Percentiles rank a stretch among this genome's conserved stretches.
Evolutionary conservation across 2,797 vertebrate genomes (phyloP).

Genomic region (Nannoperca obscura): DNA sequence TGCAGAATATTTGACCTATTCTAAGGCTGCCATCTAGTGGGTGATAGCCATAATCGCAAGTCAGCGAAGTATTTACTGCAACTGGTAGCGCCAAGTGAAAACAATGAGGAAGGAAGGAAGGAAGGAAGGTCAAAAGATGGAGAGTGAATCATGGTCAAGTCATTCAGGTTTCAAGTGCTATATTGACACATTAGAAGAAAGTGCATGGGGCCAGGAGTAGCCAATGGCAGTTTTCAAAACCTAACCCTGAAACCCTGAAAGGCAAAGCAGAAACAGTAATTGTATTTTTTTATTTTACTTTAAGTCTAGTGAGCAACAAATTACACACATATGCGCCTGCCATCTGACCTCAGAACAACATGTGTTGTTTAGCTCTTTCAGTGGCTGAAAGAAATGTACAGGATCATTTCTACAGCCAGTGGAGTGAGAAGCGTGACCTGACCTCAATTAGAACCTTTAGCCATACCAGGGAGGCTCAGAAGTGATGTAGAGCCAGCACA

Average conservation of each 20-base stretch:
- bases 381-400: background rate
- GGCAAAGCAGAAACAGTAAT: background rate
- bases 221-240: background rate
- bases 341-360: background rate
- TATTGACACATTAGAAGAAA: background rate
- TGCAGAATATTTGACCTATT: slow-evolving; percentile 20
- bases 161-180: background rate
- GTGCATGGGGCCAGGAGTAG: background rate
- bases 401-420: background rate
- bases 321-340: background rate
- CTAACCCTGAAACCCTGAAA: background rate
- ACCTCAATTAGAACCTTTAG: background rate
- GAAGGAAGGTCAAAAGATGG: background rate
- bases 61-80: background rate
- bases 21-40: slow-evolving; percentile 72
- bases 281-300: background rate
- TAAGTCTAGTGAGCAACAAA: background rate
- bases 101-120: background rate
- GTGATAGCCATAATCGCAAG: background rate
- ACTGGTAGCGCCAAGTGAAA: background rate
- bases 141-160: background rate
- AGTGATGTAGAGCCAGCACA: too few relatives aligned
- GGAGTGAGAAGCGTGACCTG: background rate
- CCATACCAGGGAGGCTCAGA: background rate
- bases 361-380: background rate